These are phyloP conservation scores for Pyxicephalus adspersus DNA, from an alignment of 2,113 vertebrate species.

Conservation along the genomic window DNA sequence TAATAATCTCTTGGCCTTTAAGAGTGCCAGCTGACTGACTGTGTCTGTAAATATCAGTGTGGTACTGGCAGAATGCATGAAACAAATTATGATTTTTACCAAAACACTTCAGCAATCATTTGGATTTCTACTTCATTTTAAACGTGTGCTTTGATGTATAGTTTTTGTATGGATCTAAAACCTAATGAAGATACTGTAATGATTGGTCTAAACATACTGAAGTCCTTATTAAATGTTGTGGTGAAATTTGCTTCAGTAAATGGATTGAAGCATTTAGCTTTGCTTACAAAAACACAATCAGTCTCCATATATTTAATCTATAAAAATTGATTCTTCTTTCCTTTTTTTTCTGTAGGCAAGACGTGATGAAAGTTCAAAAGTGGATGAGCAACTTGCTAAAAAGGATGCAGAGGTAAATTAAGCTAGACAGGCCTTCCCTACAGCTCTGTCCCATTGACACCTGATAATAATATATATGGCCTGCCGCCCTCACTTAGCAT, in stretches of 20 bases:
- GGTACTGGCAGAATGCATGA: no score
- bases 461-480: conserved; percentile 26
- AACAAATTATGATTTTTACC: no score
- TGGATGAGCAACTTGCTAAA: conserved; percentile 76
- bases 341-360: conserved; percentile 67
- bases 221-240: neutral
- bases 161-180: neutral
- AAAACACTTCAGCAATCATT: no score
- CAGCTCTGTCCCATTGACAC: neutral
- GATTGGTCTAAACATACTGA: neutral
- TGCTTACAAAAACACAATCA: conserved; percentile 42
- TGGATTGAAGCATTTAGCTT: conserved; percentile 22
- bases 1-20: no score
- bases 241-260: neutral
- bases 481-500: conserved; percentile 20
- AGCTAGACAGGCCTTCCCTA: conserved; percentile 1
- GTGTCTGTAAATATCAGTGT: no score
- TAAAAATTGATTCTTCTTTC: conserved; percentile 17
- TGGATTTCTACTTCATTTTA: neutral
- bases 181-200: neutral
- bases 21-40: no score
- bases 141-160: no score
- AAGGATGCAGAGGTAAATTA: conserved; percentile 77
- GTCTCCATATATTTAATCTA: conserved; percentile 41
- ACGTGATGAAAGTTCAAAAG: conserved; percentile 74